Conservation (phyloP, 2,113 vertebrate species). For the Tricholaema leucomelas region DNA sequence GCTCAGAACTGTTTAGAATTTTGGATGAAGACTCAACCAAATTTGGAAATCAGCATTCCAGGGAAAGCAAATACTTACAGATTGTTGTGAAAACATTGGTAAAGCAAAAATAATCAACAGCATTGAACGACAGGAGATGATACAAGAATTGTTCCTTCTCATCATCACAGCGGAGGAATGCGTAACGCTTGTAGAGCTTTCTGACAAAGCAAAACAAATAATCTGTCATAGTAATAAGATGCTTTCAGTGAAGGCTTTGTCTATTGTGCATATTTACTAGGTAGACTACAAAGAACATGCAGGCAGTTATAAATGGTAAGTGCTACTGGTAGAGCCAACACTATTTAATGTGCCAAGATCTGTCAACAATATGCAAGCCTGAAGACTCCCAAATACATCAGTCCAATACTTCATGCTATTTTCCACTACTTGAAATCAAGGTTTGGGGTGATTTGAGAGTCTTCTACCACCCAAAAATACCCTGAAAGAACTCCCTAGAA, state of each 20-base stretch:
- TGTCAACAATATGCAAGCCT: background rate
- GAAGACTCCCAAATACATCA: background rate
- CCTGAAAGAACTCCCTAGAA: background rate
- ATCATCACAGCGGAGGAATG: conserved; percentile 96
- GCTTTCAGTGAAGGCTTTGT: background rate
- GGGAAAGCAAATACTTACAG: conserved; percentile 81
- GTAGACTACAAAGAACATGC: background rate
- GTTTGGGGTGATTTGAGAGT: background rate
- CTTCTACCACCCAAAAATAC: background rate
- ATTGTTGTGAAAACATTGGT: conserved; percentile 99
- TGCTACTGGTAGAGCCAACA: background rate
- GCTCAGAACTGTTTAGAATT: background rate
- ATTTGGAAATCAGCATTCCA: background rate
- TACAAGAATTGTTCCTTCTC: conserved; percentile 99
- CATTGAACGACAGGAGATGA: conserved; percentile 97
- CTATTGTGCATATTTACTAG: background rate
- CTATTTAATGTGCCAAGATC: background rate
- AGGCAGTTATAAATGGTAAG: background rate
- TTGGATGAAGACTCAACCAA: background rate
- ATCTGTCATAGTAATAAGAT: conserved; percentile 38
- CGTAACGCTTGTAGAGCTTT: conserved; percentile 97
- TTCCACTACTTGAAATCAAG: background rate
- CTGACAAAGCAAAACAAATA: conserved; percentile 74
- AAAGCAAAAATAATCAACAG: conserved; percentile 99
- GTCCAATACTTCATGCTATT: background rate